A percentile compares a stretch with the other conserved stretches of the same genome.
Conservation (phyloP, 2,888 invertebrate genomes). For the Pandemis heparana region DNA sequence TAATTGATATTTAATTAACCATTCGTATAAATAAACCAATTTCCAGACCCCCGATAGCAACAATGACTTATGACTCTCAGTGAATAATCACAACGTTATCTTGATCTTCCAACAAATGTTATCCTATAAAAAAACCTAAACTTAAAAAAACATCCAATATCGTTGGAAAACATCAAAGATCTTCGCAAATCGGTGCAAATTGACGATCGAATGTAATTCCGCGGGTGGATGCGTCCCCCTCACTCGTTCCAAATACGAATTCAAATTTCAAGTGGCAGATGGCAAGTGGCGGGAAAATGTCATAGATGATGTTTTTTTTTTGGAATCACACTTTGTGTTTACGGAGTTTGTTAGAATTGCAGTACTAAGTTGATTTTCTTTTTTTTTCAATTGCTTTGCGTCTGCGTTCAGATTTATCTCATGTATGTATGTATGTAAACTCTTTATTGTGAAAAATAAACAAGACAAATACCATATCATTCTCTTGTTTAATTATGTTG, state of each 20-base stretch:
- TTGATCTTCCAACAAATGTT: background rate
- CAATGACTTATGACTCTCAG: background rate
- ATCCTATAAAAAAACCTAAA: slow-evolving; percentile 33
- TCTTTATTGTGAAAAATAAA: no score
- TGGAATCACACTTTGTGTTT: slow-evolving; percentile 25
- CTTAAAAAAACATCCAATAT: slow-evolving; percentile 29
- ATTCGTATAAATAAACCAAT: background rate
- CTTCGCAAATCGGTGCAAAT: slow-evolving; percentile 41
- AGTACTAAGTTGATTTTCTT: background rate
- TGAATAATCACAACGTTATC: slow-evolving; percentile 11
- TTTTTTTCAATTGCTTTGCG: background rate
- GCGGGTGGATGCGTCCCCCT: slow-evolving; percentile 36
- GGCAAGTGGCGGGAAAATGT: slow-evolving; percentile 40
- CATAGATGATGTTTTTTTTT: slow-evolving; percentile 37
- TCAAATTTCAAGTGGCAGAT: slow-evolving; percentile 43
- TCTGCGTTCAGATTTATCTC: no score
- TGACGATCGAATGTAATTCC: slow-evolving; percentile 42
- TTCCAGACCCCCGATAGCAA: background rate
- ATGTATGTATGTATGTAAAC: no score
- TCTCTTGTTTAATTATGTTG: no score
- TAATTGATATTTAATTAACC: background rate
- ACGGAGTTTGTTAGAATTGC: slow-evolving; percentile 1
- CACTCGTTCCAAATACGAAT: slow-evolving; percentile 37
- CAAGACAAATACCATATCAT: no score
- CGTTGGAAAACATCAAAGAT: slow-evolving; percentile 42